These are phyloP conservation scores for Brachyrhaphis roseni DNA, from an alignment of 2,797 vertebrate species.

Conservation along the genomic window DNA sequence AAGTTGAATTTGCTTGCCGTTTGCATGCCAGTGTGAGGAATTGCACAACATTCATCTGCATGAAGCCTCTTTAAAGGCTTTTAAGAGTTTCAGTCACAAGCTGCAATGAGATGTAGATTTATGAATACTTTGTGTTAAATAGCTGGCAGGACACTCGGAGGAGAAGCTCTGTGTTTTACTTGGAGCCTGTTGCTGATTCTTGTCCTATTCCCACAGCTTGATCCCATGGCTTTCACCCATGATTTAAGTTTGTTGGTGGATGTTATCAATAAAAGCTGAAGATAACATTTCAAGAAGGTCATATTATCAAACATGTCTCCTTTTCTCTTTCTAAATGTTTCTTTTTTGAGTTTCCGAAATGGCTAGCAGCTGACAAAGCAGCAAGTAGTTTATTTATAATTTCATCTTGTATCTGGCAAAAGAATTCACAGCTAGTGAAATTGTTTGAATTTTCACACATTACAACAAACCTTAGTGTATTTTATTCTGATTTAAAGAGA, in stretches of 20 bases:
- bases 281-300: slow-evolving; percentile 26
- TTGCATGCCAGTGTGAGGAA: slow-evolving; percentile 6
- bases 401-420: neutral
- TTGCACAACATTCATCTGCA: slow-evolving; percentile 32
- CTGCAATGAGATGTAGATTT: slow-evolving; percentile 67
- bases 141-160: slow-evolving; percentile 47
- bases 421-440: neutral
- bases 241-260: slow-evolving; percentile 22
- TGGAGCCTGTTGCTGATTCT: slow-evolving; percentile 48
- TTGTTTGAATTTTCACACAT: neutral
- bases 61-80: slow-evolving; percentile 36
- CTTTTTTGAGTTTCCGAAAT: neutral
- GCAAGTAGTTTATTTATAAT: neutral
- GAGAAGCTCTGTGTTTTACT: slow-evolving; percentile 64
- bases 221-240: slow-evolving; percentile 30
- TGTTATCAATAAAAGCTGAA: slow-evolving; percentile 37
- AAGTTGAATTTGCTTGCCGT: slow-evolving; percentile 22
- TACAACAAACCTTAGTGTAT: no score
- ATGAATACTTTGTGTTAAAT: slow-evolving; percentile 65
- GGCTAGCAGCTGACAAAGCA: neutral
- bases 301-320: neutral
- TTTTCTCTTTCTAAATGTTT: neutral
- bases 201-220: slow-evolving; percentile 38
- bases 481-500: neutral
- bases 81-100: slow-evolving; percentile 36